Conservation (phyloP, 2,797 vertebrate genomes). For the Onychomys torridus region DNA sequence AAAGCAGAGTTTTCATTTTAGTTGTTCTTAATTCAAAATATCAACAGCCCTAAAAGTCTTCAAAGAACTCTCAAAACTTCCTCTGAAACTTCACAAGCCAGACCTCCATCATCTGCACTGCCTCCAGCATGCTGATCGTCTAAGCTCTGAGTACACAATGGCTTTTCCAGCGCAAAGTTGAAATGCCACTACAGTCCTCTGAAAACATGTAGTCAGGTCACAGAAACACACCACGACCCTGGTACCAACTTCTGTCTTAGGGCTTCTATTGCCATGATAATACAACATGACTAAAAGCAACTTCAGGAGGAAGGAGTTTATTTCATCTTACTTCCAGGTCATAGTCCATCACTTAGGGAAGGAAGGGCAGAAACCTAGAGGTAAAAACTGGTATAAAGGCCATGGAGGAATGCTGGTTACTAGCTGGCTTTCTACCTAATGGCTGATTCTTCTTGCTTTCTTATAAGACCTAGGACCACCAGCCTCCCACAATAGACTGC, state of each 20-base stretch:
- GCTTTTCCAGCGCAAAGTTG: neutral
- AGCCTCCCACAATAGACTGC: neutral
- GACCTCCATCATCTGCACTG: too few species aligned
- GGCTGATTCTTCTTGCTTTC: neutral
- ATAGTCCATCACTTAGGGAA: neutral
- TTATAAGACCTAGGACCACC: neutral
- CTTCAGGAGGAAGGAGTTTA: neutral
- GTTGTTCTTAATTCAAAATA: neutral
- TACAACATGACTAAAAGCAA: neutral
- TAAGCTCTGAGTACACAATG: neutral
- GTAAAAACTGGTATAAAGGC: neutral
- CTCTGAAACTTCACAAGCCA: neutral
- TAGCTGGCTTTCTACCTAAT: neutral
- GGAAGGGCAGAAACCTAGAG: neutral
- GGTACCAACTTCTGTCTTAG: neutral
- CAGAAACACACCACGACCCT: neutral
- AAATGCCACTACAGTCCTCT: neutral
- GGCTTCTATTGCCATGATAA: neutral
- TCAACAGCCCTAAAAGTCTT: neutral
- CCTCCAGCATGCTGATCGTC: too few species aligned
- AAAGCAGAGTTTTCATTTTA: neutral
- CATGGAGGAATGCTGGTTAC: neutral
- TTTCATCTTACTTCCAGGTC: neutral
- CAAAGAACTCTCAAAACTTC: neutral
- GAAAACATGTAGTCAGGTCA: neutral